These are phyloP conservation scores for Hyles euphorbiae DNA, from an alignment of 1,140 invertebrate genomes.

Conservation along the genomic window DNA sequence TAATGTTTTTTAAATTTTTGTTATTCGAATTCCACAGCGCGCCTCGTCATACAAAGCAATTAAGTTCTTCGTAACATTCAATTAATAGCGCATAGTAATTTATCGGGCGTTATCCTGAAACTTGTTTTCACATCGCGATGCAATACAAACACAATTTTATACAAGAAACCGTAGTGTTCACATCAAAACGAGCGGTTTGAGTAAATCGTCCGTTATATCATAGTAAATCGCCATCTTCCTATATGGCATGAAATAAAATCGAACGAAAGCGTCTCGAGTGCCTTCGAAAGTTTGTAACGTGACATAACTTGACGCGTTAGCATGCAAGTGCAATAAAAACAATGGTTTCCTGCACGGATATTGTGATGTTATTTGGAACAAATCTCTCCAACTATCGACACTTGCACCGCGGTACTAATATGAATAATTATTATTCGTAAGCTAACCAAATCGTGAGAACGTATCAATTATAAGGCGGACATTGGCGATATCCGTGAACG, in stretches of 20 bases:
- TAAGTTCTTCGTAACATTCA: too few species aligned
- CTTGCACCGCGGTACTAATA: not conserved
- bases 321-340: slow-evolving; percentile 11
- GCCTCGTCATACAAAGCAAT: too few species aligned
- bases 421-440: not conserved
- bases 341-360: slow-evolving; percentile 1
- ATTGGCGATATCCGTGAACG: too few species aligned
- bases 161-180: too few species aligned
- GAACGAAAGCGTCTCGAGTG: not conserved
- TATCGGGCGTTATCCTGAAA: too few species aligned
- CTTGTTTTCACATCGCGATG: too few species aligned
- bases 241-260: slow-evolving; percentile 2
- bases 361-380: slow-evolving; percentile 1
- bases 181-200: not conserved
- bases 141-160: too few species aligned
- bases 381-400: not conserved
- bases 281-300: not conserved
- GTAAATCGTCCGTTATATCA: not conserved
- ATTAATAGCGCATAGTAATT: too few species aligned
- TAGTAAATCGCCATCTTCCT: not conserved
- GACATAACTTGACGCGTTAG: slow-evolving; percentile 3
- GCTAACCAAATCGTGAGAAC: too few species aligned
- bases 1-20: too few species aligned
- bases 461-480: too few species aligned
- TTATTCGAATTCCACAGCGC: too few species aligned